Conservation (phyloP, 2,113 vertebrate species). For the Zeus faber region DNA sequence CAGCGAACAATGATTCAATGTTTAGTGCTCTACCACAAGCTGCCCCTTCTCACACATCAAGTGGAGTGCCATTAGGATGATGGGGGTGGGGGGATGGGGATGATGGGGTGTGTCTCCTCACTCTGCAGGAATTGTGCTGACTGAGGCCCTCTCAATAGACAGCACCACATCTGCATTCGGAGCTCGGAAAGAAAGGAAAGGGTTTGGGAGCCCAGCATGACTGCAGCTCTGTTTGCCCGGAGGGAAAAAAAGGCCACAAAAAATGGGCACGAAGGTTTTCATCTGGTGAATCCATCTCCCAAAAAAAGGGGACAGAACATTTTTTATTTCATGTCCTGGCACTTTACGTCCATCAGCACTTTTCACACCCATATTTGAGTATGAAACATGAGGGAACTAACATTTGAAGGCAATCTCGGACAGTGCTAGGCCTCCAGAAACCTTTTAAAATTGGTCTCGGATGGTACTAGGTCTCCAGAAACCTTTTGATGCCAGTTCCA, state of each 20-base stretch:
- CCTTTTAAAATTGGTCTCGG: too few relatives aligned
- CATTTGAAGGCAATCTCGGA: too few relatives aligned
- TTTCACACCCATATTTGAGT: too few relatives aligned
- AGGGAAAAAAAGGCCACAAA: constrained; percentile 22
- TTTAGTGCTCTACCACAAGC: constrained; percentile 64
- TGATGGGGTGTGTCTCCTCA: constrained; percentile 36
- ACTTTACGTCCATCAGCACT: too few relatives aligned
- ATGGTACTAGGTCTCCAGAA: too few relatives aligned
- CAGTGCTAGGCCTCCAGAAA: too few relatives aligned
- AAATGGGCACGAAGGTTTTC: constrained; percentile 36
- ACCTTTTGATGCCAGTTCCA: too few relatives aligned
- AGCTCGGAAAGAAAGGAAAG: constrained; percentile 43
- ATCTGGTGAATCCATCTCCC: constrained; percentile 9
- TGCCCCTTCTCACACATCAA: constrained; percentile 64
- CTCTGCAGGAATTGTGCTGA: constrained; percentile 59
- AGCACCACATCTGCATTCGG: constrained; percentile 43
- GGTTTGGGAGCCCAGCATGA: constrained; percentile 37
- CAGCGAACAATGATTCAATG: constrained; percentile 66
- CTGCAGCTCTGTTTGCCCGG: constrained; percentile 42
- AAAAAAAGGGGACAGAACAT: too few relatives aligned
- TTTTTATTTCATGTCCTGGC: too few relatives aligned
- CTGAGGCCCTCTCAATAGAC: constrained; percentile 45
- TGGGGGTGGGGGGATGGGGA: constrained; percentile 13
- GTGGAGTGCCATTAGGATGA: constrained; percentile 61
- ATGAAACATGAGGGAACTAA: too few relatives aligned